A percentile compares a stretch with the other conserved stretches of the same genome.
Conservation (phyloP, 2,888 invertebrate genomes). For the Pseudococcus longispinus region DNA sequence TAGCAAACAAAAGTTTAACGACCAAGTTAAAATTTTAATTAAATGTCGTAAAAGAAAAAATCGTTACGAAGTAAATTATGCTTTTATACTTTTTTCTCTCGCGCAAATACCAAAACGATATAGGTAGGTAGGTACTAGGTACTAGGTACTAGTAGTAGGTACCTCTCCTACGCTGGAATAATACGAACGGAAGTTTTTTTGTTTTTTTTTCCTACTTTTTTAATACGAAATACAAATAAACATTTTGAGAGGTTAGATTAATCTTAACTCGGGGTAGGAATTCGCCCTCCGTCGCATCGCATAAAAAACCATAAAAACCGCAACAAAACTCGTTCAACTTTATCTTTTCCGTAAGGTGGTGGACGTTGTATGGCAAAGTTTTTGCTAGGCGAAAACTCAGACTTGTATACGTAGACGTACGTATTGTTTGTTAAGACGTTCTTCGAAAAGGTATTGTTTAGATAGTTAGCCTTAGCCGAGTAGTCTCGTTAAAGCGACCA, state of each 20-base stretch:
- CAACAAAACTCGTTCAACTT: conserved; percentile 2
- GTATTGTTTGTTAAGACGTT: too few relatives aligned
- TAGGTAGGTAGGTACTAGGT: neutral
- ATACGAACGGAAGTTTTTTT: conserved; percentile 15
- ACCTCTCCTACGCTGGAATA: neutral
- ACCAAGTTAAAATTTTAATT: conserved; percentile 31
- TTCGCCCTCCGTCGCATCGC: neutral
- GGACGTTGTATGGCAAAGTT: neutral
- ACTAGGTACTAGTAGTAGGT: too few relatives aligned
- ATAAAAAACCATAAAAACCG: neutral
- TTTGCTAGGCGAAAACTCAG: neutral
- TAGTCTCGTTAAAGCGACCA: neutral
- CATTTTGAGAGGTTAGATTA: conserved; percentile 42
- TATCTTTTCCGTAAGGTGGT: neutral
- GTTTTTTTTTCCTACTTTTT: neutral
- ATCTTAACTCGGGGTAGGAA: conserved; percentile 17
- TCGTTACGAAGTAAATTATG: conserved; percentile 26
- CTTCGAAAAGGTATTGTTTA: too few relatives aligned
- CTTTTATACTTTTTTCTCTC: conserved; percentile 20
- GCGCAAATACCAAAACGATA: neutral
- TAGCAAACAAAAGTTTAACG: conserved; percentile 25
- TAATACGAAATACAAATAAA: conserved; percentile 29
- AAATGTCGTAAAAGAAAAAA: conserved; percentile 27
- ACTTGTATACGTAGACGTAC: too few relatives aligned
- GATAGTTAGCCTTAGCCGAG: too few relatives aligned